Evolutionary conservation across 92 coral and sea anemone genomes (phyloP), one percentile per base, ranked within the genome.

Genomic region (Galaxea fascicularis): DNA sequence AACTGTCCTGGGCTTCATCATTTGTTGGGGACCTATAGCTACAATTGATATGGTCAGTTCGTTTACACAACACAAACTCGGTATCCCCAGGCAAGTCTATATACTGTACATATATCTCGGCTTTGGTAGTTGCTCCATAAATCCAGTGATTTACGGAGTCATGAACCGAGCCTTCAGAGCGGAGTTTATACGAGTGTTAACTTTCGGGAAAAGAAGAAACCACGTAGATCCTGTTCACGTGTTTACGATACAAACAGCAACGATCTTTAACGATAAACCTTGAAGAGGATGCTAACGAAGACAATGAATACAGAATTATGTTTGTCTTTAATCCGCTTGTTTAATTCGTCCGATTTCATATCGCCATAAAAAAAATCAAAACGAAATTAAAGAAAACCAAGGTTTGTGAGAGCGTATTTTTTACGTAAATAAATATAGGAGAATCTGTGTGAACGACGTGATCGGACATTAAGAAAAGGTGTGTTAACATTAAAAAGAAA

Each of bases 141-240:
- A 95, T 44, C 98, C 98, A 4, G 39, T 95, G 22, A 91, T 95
- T 31, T 95, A 95, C 58, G 95, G 97, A 15, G 92, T 95, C 79
- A 86, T 95, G 70, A 92, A 92, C 79, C 82, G 90, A 21, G 82
- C 93, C 15, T 94, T 94, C 62, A 80, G 95, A 35, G 74, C 51
- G 15, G 98, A 92, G 80, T 94, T 94, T 31, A 22, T 87, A 20
- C 51, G 74, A 73, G 46, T 83, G 0, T 22, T 83, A 31, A 45
- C 39, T 47, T 75, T 83, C 73, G 65, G 87, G 73, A 74, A 63
- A 62, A 74, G 73, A 47, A 63, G 8, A 1, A 74, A 60, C 45
- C 25, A 29, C 4, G 65, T 65, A 0, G 74, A 41, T 10, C 52
- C 62, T 1, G 9, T 16, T 35, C 41, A 30, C 35, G 11, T 15